phyloP scores from a whole-genome alignment of 2,888 invertebrate species.

The Spatulosminthurus flaviceps region DNA sequence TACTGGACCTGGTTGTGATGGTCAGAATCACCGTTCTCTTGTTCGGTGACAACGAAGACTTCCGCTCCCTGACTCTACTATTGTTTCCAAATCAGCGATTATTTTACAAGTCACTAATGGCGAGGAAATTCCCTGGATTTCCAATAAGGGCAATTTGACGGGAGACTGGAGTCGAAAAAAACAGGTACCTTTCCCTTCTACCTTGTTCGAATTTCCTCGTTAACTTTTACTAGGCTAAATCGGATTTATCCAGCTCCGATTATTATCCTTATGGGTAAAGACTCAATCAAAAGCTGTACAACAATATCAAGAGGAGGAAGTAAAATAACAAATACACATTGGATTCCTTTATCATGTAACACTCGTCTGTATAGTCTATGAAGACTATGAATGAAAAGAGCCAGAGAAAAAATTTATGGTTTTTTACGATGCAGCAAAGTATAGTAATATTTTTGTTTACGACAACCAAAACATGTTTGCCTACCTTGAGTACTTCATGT shows the following conservation, averaged over 20 bases:
- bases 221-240: not conserved
- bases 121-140: not conserved
- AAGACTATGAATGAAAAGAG: too few species aligned
- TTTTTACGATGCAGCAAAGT: too few species aligned
- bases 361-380: too few species aligned
- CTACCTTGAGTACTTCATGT: constrained; percentile 30
- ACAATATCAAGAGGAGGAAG: too few species aligned
- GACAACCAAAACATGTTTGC: not conserved
- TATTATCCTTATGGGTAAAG: constrained; percentile 9
- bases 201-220: too few species aligned
- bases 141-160: not conserved
- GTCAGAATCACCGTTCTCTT: not conserved
- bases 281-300: not conserved
- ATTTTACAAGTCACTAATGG: not conserved
- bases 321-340: too few species aligned
- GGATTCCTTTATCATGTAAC: too few species aligned
- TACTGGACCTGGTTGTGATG: constrained; percentile 16
- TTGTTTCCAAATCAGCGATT: not conserved
- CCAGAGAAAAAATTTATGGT: too few species aligned
- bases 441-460: too few species aligned
- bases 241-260: constrained; percentile 7
- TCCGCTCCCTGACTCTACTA: constrained; percentile 28
- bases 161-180: too few species aligned
- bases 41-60: not conserved
- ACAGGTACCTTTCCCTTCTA: too few species aligned